Evolutionary conservation across 2,113 vertebrate genomes (phyloP).

Genomic region (Cavia aperea): DNA sequence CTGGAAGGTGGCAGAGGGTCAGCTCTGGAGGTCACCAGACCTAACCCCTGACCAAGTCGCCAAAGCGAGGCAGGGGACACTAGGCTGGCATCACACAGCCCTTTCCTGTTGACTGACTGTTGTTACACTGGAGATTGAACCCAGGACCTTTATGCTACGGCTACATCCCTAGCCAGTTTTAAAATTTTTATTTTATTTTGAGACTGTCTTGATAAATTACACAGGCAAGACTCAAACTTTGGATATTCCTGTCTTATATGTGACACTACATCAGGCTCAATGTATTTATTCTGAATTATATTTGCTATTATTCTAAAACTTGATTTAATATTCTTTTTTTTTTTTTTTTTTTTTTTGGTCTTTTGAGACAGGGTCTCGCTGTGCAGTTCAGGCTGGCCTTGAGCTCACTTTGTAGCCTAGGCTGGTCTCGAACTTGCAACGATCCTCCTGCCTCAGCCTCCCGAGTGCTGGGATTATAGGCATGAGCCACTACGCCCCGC

Average conservation of each 20-base stretch:
- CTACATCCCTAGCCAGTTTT: too few species aligned
- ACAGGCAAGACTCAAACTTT: too few species aligned
- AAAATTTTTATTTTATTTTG: not conserved
- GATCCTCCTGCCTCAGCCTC: too few species aligned
- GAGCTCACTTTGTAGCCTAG: too few species aligned
- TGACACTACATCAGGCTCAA: not conserved
- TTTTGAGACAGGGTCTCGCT: too few species aligned
- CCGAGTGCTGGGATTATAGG: too few species aligned
- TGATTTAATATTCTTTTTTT: not conserved
- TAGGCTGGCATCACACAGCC: not conserved
- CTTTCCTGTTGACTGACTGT: not conserved
- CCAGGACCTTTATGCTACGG: too few species aligned
- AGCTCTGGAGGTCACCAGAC: not conserved
- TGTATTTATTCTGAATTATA: not conserved
- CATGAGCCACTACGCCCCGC: too few species aligned
- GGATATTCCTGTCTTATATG: not conserved
- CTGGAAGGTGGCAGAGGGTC: not conserved
- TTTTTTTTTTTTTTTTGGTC: too few species aligned
- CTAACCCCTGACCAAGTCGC: not conserved
- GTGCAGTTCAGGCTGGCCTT: too few species aligned
- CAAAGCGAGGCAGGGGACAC: not conserved
- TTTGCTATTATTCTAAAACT: not conserved
- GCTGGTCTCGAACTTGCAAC: too few species aligned
- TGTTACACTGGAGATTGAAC: too few species aligned
- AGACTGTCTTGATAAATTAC: not conserved